Evolutionary conservation across 2,888 invertebrate genomes (phyloP), one percentile per base, ranked within the genome.

Genomic region (Lissonota sp.): DNA sequence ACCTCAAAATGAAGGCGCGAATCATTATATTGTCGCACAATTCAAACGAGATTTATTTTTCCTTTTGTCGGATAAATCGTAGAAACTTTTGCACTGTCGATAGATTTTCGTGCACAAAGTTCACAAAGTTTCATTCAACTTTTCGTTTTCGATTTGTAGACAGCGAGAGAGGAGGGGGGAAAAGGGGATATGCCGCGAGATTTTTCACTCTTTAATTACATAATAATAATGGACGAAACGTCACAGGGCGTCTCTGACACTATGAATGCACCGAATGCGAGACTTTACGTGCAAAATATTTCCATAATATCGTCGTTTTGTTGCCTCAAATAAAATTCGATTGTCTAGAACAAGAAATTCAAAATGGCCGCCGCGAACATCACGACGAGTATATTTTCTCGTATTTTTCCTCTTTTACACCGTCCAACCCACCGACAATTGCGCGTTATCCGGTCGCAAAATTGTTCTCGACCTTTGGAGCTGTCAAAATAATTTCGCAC

Each of bases 311-410:
- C 63, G 37, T 26, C n/a, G 16, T 14, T 37, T 14, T 53, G 14
- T 63, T 49, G 37, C 46, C 51, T 74, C 67, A 69, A 75, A 83
- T 74, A 12, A 16, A 57, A 79, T 60, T 78, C 72, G 58, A 70
- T 58, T 69, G 78, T 62, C n/a, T 46, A 78, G 71, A 76, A 78
- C 87, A 82, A 85, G 84, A 85, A 84, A 86, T 88, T 85, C 88
- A 88, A 88, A 84, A 88, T 88, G 88, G 88, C 88, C 82, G 83
- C 84, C 79, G 82, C 64, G 57, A 51, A 72, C 66, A 74, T 60
- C 58, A 69, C 71, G 63, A 70, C 60, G 55, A 51, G 71, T 16
- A 26, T 26, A 55, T 67, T 71, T 66, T 49, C 49, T 73, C 66
- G 73, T 74, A 80, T 78, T 71, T 80, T 76, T 64, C 8, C 55